Evolutionary conservation across 2,113 vertebrate genomes (phyloP), one percentile per base, ranked within the genome.

Genomic region (Trinectes maculatus): DNA sequence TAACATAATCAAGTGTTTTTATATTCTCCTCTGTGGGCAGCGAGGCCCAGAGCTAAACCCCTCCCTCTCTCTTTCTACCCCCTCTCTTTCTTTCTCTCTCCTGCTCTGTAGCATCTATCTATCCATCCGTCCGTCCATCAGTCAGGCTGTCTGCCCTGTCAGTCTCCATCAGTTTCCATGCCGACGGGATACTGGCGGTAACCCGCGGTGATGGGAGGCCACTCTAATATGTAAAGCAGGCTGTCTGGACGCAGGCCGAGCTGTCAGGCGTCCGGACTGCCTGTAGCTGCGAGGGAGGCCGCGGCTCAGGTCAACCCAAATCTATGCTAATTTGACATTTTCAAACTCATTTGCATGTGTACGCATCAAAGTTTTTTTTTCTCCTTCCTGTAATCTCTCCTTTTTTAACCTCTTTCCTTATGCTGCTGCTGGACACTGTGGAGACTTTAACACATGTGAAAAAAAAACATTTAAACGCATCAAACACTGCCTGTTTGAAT

Each of bases 311-410:
- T 94, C 94, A 93, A 89, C 93, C 92, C 91, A 93, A 94, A 95
- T 96, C 85, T 95, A 98, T 98, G 96, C 95, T 96, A 95, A 96
- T 98, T 91, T 97, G 96, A 98, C 96, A 98, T 99, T 99, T 97
- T 90, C 86, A 88, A 87, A 85, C 92, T 94, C 75, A 95, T 98
- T 96, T 96, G 92, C 95, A 96, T 95, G 92, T 91, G 92, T 89
- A 92, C 92, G 92, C 92, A 94, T 95, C 92, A 95, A 93, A 92
- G 87, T 88, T 89, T 76, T 49, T 19, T 52, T 33, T 24, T 26
- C 24, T 48, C 24, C 47, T 33, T 65, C 57, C 49, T 78, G 49
- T 69, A 58, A 82, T 71, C 57, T 72, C 42, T 18, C 13, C 10
- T 59, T 47, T 36, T 34, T 43, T 26, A 69, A 47, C 44, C 57